Conservation (phyloP, 2,113 vertebrate species). For the Cepphus grylle region DNA sequence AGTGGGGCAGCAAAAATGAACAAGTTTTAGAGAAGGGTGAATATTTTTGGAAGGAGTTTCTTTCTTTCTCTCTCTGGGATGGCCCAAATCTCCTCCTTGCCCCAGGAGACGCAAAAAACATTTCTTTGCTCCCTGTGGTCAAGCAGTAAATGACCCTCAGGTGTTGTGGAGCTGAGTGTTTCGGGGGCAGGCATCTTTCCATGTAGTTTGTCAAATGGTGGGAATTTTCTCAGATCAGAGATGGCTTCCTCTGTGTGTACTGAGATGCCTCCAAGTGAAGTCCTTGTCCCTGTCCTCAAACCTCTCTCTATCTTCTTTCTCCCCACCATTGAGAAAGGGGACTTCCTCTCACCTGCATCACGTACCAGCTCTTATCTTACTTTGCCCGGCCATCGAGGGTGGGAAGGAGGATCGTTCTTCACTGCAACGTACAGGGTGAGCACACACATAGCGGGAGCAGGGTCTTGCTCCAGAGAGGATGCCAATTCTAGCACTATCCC, state of each 20-base stretch:
- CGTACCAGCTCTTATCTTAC: neutral
- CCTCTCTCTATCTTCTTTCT: neutral
- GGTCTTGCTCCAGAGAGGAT: neutral
- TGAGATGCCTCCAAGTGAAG: neutral
- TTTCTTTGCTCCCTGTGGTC: neutral
- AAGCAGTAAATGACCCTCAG: neutral
- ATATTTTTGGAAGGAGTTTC: neutral
- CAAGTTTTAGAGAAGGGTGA: neutral
- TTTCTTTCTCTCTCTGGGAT: neutral
- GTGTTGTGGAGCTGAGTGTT: neutral
- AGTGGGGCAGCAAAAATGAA: neutral
- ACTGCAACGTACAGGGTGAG: neutral
- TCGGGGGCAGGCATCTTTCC: neutral
- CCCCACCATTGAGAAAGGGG: too few species aligned
- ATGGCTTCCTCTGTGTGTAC: neutral
- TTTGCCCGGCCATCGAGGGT: too few species aligned
- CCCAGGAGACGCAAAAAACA: neutral
- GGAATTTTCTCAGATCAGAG: neutral
- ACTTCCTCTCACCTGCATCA: neutral
- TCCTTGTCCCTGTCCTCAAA: neutral
- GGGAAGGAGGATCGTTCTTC: neutral
- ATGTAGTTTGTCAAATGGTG: neutral
- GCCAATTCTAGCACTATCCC: neutral
- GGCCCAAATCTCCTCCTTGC: neutral
- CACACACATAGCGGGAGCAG: too few species aligned